Evolutionary conservation across 2,888 invertebrate species (phyloP), one percentile per base, ranked within the genome.

Genomic region (Andrena praecox): DNA sequence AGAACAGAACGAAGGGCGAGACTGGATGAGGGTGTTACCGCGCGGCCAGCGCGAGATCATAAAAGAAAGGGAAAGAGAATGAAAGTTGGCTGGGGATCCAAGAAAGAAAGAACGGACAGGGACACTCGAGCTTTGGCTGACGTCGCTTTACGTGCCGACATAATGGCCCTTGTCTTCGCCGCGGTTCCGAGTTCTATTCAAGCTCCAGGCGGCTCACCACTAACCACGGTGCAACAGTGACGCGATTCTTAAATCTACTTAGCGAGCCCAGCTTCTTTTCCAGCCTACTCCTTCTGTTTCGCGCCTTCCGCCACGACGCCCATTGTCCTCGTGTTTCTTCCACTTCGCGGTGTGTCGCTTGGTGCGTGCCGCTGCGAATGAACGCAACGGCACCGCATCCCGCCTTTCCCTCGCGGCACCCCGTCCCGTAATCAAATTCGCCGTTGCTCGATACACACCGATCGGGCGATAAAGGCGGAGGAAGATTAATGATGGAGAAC

Each of bases 71-170:
- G 63, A 76, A 31, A 74, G 75, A 69, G 78, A 77, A 63, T 29
- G 66, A 68, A 74, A 50, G 60, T 35, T 62, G 60, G 66, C 70
- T 29, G 33, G 42, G 73, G 81, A 80, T 74, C 77, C 68, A 82
- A 79, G 87, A 81, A 85, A 89, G 87, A 87, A 90, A 77, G 89
- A 86, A 90, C 87, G 42, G 42, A 42, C 42, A 42, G 90, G 88
- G 88, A 90, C 88, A 90, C 92, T 92, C 87, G 88, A 92, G 88
- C 84, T 90, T 83, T 71, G 88, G 92, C 93, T 92, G 93, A 93
- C 92, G 90, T 89, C 88, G 92, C 93, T 90, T 89, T 93, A 93
- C 93, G 92, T 93, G 92, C 90, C 88, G 77, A 79, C 86, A 92
- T 93, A 93, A 93, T 92, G 91, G 92, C 89, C 90, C 93, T 93